phyloP scores from a whole-genome alignment of 2,797 vertebrate genomes.

The Acrocephalus scirpaceus region DNA sequence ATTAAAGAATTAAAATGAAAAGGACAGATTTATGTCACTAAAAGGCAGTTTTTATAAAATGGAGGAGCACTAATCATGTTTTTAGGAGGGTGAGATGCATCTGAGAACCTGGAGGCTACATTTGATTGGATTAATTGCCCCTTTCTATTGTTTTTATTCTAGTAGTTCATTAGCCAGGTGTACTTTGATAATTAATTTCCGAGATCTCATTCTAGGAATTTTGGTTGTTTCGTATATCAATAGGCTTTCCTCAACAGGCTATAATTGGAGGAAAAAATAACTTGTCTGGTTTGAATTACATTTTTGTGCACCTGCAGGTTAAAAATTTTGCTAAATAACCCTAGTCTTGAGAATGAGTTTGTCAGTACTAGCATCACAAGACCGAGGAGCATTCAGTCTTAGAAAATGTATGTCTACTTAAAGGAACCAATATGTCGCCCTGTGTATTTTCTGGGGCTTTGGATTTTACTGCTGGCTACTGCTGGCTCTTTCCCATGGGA shows the following conservation, averaged over 20 bases:
- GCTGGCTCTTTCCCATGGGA: no score
- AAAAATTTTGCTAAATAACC: slow-evolving; percentile 4
- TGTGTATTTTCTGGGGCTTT: no score
- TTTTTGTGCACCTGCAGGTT: neutral
- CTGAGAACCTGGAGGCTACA: neutral
- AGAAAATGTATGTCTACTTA: slow-evolving; percentile 24
- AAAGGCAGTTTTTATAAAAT: neutral
- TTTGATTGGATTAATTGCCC: slow-evolving; percentile 2
- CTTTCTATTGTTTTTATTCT: neutral
- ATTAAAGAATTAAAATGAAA: neutral
- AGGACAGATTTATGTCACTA: neutral
- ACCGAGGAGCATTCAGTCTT: neutral
- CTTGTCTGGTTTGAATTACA: neutral
- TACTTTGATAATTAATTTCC: neutral
- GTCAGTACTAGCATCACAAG: neutral
- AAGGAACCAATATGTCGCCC: no score
- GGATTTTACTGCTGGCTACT: no score
- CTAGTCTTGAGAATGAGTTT: neutral
- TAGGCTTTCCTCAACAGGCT: neutral
- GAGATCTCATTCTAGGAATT: neutral
- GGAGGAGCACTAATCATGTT: neutral
- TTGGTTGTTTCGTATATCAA: neutral
- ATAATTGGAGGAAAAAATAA: neutral
- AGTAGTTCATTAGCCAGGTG: neutral
- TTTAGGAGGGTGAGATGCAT: neutral